Base-by-base conservation (phyloP, 2,888 invertebrate species). In the Aradus depressus region DNA sequence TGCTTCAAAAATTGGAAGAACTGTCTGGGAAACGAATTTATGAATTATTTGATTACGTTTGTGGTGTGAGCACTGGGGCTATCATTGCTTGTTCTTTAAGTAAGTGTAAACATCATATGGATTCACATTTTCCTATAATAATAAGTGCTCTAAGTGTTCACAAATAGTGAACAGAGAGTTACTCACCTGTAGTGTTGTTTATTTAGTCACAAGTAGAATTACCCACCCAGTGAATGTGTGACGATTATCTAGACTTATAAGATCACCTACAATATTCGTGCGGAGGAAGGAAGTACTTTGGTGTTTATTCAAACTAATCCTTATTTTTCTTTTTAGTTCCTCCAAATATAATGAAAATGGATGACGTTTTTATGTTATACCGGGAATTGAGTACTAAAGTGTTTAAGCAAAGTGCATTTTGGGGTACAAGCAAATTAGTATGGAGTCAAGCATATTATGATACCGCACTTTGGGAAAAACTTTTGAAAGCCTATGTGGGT, bases 371-470 rank as follows among this genome's bases (percentile, higher is more conserved):
- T 50, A 66, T 71, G 28, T 64, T 76, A 49, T 81, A 81, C 62
- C 75, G 72, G 60, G 71, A 72, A 56, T 65, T 80, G 50, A 78
- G 79, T 61, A 68, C 69, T 2, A 73, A 77, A 66, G 74, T 84
- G 59, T 85, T 85, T 63, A 77, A 73, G 5, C 79, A 80, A 60
- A 78, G 74, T 54, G 66, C 76, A 8, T 65, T 81, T 43, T 67
- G 73, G 68, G 87, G 88, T 12, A 80, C 85, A 1, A 79, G 83
- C 28, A 78, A 79, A 52, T 72, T 90, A 44, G 77, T 90, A n/a
- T 83, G 82, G 79, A 80, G 78, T 52, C 89, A 91, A 65, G 81
- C 89, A 0, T 91, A 89, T 69, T 92, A 93, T 67, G 86, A 92
- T 65, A 87, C 90, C 0, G 74, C 75, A 1, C 72, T 81, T 12